phyloP scores from a whole-genome alignment of 1,140 invertebrate genomes.

The Temnothorax curvispinosus region DNA sequence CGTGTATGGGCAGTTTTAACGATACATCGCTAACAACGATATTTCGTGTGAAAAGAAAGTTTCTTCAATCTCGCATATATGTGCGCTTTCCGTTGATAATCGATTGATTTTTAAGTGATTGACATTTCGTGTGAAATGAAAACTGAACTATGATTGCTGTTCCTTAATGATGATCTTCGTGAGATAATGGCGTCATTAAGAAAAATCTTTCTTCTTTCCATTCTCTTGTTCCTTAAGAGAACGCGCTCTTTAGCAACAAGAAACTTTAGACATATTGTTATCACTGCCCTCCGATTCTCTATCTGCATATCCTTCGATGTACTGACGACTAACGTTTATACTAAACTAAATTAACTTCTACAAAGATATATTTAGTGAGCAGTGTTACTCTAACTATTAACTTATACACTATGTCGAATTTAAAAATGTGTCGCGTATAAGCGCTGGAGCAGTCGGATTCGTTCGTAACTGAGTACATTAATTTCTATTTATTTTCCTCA shows the following conservation, averaged over 20 bases:
- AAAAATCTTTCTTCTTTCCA: neutral
- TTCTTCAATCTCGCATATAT: neutral
- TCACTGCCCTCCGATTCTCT: conserved; percentile 76
- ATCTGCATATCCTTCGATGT: conserved; percentile 83
- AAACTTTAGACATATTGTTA: conserved; percentile 72
- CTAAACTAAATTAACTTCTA: conserved; percentile 81
- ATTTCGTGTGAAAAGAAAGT: conserved; percentile 3
- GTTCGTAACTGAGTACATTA: neutral
- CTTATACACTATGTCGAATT: conserved; percentile 62
- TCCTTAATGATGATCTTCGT: neutral
- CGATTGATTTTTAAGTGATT: neutral
- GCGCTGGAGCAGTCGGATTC: conserved; percentile 18
- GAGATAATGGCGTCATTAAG: neutral
- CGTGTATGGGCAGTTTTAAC: conserved; percentile 75
- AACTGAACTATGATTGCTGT: neutral
- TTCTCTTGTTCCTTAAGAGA: neutral
- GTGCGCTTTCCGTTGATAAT: neutral
- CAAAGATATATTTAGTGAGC: conserved; percentile 77
- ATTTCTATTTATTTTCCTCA: neutral
- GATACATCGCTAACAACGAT: conserved; percentile 64
- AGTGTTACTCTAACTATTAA: conserved; percentile 77
- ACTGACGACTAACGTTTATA: conserved; percentile 82
- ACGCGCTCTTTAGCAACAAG: neutral
- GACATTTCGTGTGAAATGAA: neutral
- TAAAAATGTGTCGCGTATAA: conserved; percentile 62